These are phyloP conservation scores for Halichoerus grypus DNA, from an alignment of 2,113 vertebrate species.

Conservation along the genomic window DNA sequence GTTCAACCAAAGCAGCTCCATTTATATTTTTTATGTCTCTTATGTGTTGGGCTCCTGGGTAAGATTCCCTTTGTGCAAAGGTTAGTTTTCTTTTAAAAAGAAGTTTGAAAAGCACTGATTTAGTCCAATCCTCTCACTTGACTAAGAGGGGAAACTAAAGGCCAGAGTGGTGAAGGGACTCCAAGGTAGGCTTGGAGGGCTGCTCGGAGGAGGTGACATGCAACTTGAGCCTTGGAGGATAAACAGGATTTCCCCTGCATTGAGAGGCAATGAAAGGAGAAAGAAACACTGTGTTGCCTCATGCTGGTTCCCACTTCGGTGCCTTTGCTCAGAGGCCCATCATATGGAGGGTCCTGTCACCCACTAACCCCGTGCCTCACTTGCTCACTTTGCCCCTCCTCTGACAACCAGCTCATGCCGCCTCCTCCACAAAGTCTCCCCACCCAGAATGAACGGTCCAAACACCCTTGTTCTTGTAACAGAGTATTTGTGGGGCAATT, in stretches of 20 bases:
- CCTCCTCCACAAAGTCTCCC: background rate
- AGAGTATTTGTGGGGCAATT: background rate
- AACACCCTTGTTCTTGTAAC: background rate
- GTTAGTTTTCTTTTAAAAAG: background rate
- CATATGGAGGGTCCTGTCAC: background rate
- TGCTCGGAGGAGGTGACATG: background rate
- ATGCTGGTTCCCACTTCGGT: too few relatives aligned
- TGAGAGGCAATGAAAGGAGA: background rate
- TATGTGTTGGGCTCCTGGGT: background rate
- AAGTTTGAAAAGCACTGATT: background rate
- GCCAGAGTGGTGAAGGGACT: background rate
- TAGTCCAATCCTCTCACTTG: background rate
- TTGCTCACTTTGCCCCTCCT: background rate
- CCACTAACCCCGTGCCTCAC: background rate
- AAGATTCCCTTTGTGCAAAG: constrained; percentile 14
- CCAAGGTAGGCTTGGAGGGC: background rate
- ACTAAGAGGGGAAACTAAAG: background rate
- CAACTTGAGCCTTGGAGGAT: background rate
- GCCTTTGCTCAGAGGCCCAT: background rate
- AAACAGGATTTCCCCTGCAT: background rate
- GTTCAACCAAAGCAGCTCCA: background rate
- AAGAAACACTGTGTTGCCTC: accelerated
- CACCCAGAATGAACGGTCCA: background rate
- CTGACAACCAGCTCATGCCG: background rate
- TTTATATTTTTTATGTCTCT: background rate